A percentile compares a stretch with the other conserved stretches of the same genome.
phyloP scores from a whole-genome alignment of 2,888 invertebrate genomes.

The Gastracanthus pulcherrimus region DNA sequence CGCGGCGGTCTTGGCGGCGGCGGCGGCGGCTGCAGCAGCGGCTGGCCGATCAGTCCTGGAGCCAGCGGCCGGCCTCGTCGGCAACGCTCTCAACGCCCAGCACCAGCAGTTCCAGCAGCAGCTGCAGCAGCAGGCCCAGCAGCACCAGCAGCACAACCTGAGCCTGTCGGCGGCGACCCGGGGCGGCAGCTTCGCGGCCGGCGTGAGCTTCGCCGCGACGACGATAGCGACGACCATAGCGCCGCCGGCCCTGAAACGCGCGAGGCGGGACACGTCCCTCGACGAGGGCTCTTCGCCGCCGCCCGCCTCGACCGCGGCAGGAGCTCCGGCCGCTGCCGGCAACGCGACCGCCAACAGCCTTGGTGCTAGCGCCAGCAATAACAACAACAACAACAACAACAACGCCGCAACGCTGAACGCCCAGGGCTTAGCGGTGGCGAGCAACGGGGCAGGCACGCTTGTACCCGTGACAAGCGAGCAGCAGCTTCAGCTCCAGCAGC shows the following conservation, averaged over 20 bases:
- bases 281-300: slow-evolving; percentile 75
- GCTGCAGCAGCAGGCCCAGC: slow-evolving; percentile 13
- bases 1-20: slow-evolving; percentile 50
- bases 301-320: slow-evolving; percentile 68
- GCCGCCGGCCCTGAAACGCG: slow-evolving; percentile 77
- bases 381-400: slow-evolving; percentile 15
- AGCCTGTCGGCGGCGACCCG: slow-evolving; percentile 35
- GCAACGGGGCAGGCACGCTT: background rate
- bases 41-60: slow-evolving; percentile 55
- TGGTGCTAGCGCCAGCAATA: slow-evolving; percentile 14
- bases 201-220: slow-evolving; percentile 54
- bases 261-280: slow-evolving; percentile 73
- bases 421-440: background rate
- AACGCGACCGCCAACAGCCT: slow-evolving; percentile 67
- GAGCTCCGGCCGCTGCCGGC: slow-evolving; percentile 21
- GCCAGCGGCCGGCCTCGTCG: slow-evolving; percentile 24
- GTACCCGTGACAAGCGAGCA: slow-evolving; percentile 2
- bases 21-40: slow-evolving; percentile 52
- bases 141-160: slow-evolving; percentile 23
- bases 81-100: slow-evolving; percentile 1
- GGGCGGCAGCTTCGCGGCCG: slow-evolving; percentile 52
- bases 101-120: slow-evolving; percentile 9
- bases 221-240: slow-evolving; percentile 73
- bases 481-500: slow-evolving; percentile 38
- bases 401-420: slow-evolving; percentile 67